A percentile compares a stretch with the other conserved stretches of the same genome.
Evolutionary conservation across 53 echinoderm and acorn worm species (phyloP).

Genomic region (Apostichopus leukothele): DNA sequence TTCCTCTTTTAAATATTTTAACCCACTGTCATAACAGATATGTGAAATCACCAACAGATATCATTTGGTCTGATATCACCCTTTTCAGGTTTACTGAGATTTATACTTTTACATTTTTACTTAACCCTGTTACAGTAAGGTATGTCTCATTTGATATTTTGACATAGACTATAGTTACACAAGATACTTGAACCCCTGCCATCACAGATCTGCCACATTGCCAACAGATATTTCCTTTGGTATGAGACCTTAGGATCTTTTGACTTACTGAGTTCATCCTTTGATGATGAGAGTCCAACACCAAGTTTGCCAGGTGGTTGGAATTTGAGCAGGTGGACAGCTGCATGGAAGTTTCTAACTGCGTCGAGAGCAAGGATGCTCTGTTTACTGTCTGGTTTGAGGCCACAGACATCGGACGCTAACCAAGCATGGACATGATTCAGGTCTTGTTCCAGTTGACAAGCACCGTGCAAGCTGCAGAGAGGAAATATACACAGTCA

Average conservation of each 20-base stretch:
- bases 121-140: too few species aligned
- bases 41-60: too few species aligned
- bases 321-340: constrained; percentile 82
- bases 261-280: constrained; percentile 86
- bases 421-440: constrained; percentile 81
- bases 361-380: constrained; percentile 81
- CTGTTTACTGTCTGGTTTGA: constrained; percentile 73
- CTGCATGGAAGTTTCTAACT: constrained; percentile 90
- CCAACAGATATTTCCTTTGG: too few species aligned
- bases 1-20: too few species aligned
- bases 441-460: constrained; percentile 88
- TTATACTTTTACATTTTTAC: too few species aligned
- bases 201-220: not conserved
- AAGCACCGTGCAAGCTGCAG: constrained; percentile 77
- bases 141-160: too few species aligned
- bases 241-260: not conserved
- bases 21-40: too few species aligned
- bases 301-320: constrained; percentile 68
- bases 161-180: too few species aligned
- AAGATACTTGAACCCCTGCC: too few species aligned
- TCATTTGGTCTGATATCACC: too few species aligned
- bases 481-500: not conserved
- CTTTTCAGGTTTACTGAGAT: too few species aligned
- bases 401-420: constrained; percentile 63
- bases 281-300: constrained; percentile 65